Evolutionary conservation across 2,797 vertebrate species (phyloP).

Genomic region (Tachyglossus aculeatus): DNA sequence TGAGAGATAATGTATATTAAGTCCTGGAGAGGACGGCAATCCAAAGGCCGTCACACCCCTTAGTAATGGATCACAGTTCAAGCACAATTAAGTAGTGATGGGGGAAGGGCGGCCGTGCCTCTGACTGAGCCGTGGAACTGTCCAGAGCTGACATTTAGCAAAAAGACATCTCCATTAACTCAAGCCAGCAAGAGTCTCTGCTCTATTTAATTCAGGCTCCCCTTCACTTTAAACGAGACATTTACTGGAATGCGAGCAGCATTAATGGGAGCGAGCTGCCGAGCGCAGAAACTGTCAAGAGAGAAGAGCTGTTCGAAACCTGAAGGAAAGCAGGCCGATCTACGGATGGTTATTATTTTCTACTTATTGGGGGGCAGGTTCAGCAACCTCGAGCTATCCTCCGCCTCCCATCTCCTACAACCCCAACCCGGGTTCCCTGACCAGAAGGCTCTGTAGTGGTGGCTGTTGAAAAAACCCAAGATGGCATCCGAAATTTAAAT

Average conservation of each 20-base stretch:
- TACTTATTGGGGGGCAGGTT: neutral
- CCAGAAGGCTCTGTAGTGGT: neutral
- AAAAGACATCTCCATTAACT: slow-evolving; percentile 65
- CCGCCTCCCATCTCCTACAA: neutral
- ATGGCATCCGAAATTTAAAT: neutral
- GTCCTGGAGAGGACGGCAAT: neutral
- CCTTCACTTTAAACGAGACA: slow-evolving; percentile 54
- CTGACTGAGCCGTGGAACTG: slow-evolving; percentile 48
- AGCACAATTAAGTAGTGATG: neutral
- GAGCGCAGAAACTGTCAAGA: slow-evolving; percentile 34
- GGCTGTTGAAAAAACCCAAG: neutral
- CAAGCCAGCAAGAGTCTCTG: slow-evolving; percentile 32
- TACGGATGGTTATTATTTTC: neutral
- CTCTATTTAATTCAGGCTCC: slow-evolving; percentile 60
- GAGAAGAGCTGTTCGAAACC: slow-evolving; percentile 28
- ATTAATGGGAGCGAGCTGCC: slow-evolving; percentile 45
- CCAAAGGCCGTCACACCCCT: slow-evolving; percentile 21
- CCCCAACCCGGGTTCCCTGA: neutral
- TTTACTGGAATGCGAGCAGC: slow-evolving; percentile 59
- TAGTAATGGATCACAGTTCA: neutral
- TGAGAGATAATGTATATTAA: slow-evolving; percentile 17
- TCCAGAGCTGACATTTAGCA: slow-evolving; percentile 46
- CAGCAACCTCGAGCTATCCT: neutral
- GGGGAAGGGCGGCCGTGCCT: slow-evolving; percentile 20
- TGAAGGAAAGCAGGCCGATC: neutral